Evolutionary conservation across 1,140 invertebrate genomes (phyloP).

Genomic region (Homalodisca vitripennis): DNA sequence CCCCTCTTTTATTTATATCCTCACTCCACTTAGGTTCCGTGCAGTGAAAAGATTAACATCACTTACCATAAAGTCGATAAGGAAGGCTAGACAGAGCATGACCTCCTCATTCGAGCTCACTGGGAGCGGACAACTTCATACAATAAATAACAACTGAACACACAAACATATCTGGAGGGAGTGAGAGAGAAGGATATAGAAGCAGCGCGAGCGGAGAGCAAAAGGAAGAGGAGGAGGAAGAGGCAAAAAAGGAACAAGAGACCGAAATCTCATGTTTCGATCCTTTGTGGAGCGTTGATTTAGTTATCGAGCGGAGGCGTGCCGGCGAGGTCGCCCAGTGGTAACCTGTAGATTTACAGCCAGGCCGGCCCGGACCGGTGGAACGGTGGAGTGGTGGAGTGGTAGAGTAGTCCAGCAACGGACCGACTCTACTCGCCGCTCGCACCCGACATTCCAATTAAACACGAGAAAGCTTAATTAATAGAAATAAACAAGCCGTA

Average conservation of each 20-base stretch:
- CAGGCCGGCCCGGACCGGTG: neutral
- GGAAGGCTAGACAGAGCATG: too few species aligned
- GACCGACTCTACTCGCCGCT: too few species aligned
- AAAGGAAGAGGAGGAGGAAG: constrained; percentile 2
- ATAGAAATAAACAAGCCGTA: constrained; percentile 19
- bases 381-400: too few species aligned
- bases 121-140: constrained; percentile 21
- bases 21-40: too few species aligned
- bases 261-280: constrained; percentile 29
- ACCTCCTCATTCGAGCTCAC: too few species aligned
- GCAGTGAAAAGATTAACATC: too few species aligned
- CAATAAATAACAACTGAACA: constrained; percentile 14
- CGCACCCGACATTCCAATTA: constrained; percentile 26
- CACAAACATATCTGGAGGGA: neutral
- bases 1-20: too few species aligned
- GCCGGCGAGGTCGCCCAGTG: constrained; percentile 1
- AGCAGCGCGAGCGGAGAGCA: neutral
- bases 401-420: too few species aligned
- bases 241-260: constrained; percentile 22
- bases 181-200: neutral
- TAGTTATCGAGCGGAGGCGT: constrained; percentile 23
- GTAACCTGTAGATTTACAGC: neutral
- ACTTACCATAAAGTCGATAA: too few species aligned
- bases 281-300: constrained; percentile 28
- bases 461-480: constrained; percentile 26